phyloP scores from a whole-genome alignment of 2,113 vertebrate species.

The Polypterus bichir region DNA sequence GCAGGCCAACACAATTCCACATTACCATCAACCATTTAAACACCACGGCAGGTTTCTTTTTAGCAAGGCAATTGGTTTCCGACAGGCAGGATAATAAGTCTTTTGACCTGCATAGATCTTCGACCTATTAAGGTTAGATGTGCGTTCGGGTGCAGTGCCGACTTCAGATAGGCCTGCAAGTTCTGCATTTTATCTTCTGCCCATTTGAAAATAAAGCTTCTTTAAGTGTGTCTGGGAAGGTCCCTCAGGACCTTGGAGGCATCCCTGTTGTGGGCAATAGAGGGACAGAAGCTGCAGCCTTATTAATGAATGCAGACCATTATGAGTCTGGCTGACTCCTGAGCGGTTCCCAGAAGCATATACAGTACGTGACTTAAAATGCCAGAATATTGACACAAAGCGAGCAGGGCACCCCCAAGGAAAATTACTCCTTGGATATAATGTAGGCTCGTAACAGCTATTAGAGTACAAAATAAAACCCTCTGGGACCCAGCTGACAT shows the following conservation, averaged over 20 bases:
- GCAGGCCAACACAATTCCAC: constrained; percentile 40
- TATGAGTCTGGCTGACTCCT: constrained; percentile 98
- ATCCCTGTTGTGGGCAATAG: constrained; percentile 85
- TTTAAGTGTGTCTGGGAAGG: constrained; percentile 80
- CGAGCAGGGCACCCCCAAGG: constrained; percentile 89
- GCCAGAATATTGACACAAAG: constrained; percentile 99
- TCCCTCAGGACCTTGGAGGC: constrained; percentile 74
- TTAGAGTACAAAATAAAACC: constrained; percentile 99
- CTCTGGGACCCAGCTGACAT: constrained; percentile 90
- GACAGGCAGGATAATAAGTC: constrained; percentile 93
- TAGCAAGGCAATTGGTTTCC: constrained; percentile 82
- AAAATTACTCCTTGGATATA: constrained; percentile 98
- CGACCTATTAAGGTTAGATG: constrained; percentile 73
- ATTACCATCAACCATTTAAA: constrained; percentile 46
- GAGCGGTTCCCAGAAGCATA: constrained; percentile 90
- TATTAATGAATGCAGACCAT: constrained; percentile 99
- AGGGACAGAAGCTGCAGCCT: constrained; percentile 94
- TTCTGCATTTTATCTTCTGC: constrained; percentile 71
- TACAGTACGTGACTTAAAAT: constrained; percentile 99
- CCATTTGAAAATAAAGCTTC: constrained; percentile 88
- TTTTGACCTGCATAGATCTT: constrained; percentile 83
- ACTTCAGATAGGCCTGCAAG: constrained; percentile 70
- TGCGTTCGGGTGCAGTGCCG: constrained; percentile 61
- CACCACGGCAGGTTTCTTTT: constrained; percentile 40
- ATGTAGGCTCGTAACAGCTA: constrained; percentile 99